These are phyloP conservation scores for Slavum lentiscoides DNA, from an alignment of 2,888 invertebrate species.

Conservation along the genomic window DNA sequence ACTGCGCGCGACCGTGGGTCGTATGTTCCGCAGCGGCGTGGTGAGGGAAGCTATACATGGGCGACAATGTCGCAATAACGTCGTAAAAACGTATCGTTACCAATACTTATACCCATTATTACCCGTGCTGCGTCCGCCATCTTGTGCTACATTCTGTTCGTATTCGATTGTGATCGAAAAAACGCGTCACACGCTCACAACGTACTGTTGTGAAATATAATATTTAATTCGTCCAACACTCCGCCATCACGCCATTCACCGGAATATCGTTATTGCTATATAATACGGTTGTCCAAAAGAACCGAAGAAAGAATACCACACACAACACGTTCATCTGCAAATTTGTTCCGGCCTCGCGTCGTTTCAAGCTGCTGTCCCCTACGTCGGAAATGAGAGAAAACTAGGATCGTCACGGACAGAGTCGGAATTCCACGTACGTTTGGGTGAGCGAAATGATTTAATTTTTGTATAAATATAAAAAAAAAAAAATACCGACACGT, in stretches of 20 bases:
- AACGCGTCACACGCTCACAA: not conserved
- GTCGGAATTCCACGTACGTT: not conserved
- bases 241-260: too few relatives aligned
- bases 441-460: not conserved
- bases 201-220: too few relatives aligned
- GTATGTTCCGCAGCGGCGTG: not conserved
- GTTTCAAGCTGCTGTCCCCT: not conserved
- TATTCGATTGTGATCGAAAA: not conserved
- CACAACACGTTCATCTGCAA: not conserved
- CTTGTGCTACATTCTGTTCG: not conserved
- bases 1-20: not conserved
- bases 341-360: not conserved
- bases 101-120: not conserved
- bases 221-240: too few relatives aligned
- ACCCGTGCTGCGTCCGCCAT: slow-evolving; percentile 27
- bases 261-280: too few relatives aligned
- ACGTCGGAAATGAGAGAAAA: not conserved
- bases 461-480: too few relatives aligned
- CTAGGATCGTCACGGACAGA: not conserved
- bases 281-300: too few relatives aligned
- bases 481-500: too few relatives aligned
- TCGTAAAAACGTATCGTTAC: not conserved
- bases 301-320: too few relatives aligned
- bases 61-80: not conserved
- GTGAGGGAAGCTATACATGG: too few relatives aligned